These are phyloP conservation scores for Ectropis crepuscularia DNA, from an alignment of 2,888 invertebrate genomes.

Conservation along the genomic window DNA sequence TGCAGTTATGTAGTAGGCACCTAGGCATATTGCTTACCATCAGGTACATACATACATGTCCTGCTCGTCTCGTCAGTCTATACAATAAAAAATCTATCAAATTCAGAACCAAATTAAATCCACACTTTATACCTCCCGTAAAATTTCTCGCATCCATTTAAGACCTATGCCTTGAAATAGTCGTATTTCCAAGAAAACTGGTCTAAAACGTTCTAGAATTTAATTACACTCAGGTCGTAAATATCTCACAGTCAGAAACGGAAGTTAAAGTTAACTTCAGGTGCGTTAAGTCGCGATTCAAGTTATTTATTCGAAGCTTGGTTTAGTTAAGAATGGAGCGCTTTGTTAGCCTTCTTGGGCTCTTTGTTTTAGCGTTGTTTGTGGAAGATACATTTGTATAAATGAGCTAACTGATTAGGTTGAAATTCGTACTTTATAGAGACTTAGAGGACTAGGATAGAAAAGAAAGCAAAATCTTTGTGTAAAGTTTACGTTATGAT, in stretches of 20 bases:
- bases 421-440: too few relatives aligned
- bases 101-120: not conserved
- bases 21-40: too few relatives aligned
- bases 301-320: constrained; percentile 45
- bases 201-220: constrained; percentile 58
- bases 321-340: constrained; percentile 40
- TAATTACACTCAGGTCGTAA: constrained; percentile 64
- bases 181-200: constrained; percentile 28
- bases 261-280: constrained; percentile 48
- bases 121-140: not conserved
- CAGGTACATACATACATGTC: too few relatives aligned
- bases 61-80: too few relatives aligned
- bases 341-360: constrained; percentile 29
- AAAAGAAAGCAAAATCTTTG: too few relatives aligned
- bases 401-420: too few relatives aligned
- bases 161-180: constrained; percentile 10
- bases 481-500: too few relatives aligned
- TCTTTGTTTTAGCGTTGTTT: constrained; percentile 26
- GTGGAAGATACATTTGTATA: not conserved
- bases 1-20: too few relatives aligned
- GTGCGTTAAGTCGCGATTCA: constrained; percentile 46
- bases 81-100: too few relatives aligned
- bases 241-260: constrained; percentile 54
- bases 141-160: constrained; percentile 1
- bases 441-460: too few relatives aligned